Base-by-base conservation (phyloP, 2,888 invertebrate genomes). In the Sylvicola fuscatus region DNA sequence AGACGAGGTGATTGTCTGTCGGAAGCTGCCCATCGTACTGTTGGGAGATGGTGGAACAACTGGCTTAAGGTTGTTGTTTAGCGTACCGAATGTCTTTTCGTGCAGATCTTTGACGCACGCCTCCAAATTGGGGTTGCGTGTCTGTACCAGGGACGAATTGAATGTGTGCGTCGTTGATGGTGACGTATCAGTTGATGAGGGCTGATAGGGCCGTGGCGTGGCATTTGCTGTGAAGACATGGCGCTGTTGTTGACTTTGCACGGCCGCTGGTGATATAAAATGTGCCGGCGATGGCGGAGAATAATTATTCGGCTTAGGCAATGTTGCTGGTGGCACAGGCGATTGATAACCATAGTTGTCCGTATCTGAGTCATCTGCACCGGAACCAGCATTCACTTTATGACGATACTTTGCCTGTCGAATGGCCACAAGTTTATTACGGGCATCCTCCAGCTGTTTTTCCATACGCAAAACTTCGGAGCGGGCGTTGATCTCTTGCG, bases 401-500 rank as follows among this genome's bases (percentile, higher is more conserved):
- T 72, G 63, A 52, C 77, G 79, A 56, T 95, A 93, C 52, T 92
- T 87, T 26, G 90, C 90, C 49, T 90, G 87, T 6, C 93, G 69
- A 49, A 98, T 87, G 32, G 83, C 83, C 2, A 84, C 86, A 37
- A 98, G 66, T 37, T 84, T 72, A 27, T 81, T 80, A 34, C 95
- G 68, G 0, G 98, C 98, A 49, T 87, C 87, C 45, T 87, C 86
- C 38, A 98, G 60, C 61, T 95, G 86, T 44, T 81, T 73, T 58
- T 98, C 97, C 51, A 95, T 95, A 47, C 87, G 73, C 37, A 95
- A 66, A 2, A 98, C 92, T 50, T 86, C 84, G 0, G 84, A 80
- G 38, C 82, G 69, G 10, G 89, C 89, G 48, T 89, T 78, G 42
- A 90, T 86, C 64, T 90, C 93, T 62, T 95, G 93, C 6, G 92